Evolutionary conservation across 1,140 invertebrate species (phyloP), one percentile per base, ranked within the genome.

Genomic region (Limonius californicus): DNA sequence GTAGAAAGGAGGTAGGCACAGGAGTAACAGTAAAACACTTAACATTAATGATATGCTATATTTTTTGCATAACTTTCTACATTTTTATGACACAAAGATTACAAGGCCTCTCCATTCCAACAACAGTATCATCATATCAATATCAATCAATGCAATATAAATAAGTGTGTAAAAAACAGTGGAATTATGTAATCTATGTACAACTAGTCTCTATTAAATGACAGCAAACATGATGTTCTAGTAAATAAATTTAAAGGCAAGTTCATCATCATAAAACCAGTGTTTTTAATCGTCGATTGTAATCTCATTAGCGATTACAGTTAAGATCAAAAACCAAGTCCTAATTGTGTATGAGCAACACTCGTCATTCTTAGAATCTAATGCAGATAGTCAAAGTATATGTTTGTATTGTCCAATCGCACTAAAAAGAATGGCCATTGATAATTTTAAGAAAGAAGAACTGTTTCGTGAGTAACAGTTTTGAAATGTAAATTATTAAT

Each of bases 51-150:
- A 45, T 45, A 45, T 45, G 42, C 42, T 45, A n/a, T 45, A 45
- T 45, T 15, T 45, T 45, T 45, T 45, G 42, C 42, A 45, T 45
- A 45, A 45, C 42, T 45, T 45, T 27, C 42, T 45, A 45, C 42
- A 45, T 45, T 45, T n/a, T 45, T 45, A 45, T 45, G 42, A 45
- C 42, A 45, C 42, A 45, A 45, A 27, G 42, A 45, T 45, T 45
- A 45, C 42, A 45, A 45, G 42, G 42, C 42, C 42, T 45, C 42
- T n/a, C 42, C 42, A 45, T 45, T 45, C 42, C 42, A 45, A 27
- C 23, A 27, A 27, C 23, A 27, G 23, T 45, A 45, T 45, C 42
- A 12, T 45, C 42, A 45, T 45, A 45, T 45, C 16, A 45, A 18
- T 15, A 35, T 8, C 32, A 8, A 8, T 45, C 42, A 45, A 45